phyloP scores from a whole-genome alignment of 2,797 vertebrate species.

The Sarcoramphus papa region DNA sequence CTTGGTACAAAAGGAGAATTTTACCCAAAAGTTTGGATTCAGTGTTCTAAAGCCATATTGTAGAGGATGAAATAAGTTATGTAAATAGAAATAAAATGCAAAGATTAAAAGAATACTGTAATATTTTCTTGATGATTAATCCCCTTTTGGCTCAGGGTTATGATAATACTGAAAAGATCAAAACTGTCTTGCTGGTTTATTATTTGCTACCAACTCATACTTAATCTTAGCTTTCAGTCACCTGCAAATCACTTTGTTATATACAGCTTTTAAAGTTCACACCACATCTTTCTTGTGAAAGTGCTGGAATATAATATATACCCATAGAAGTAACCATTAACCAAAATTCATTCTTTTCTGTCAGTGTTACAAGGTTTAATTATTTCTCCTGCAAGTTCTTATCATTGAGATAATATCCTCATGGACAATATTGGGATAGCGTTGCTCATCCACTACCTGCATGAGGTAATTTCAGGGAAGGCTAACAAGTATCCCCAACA shows the following conservation, averaged over 20 bases:
- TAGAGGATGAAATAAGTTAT: not conserved
- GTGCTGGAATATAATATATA: not conserved
- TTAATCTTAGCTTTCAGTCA: not conserved
- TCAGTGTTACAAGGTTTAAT: not conserved
- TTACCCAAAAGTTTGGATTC: not conserved
- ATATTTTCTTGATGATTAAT: not conserved
- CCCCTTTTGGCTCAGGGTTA: not conserved
- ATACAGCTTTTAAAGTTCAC: not conserved
- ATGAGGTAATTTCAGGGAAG: not conserved
- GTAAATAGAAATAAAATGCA: not conserved
- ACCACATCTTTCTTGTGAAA: rapidly evolving
- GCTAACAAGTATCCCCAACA: not conserved
- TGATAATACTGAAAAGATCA: not conserved
- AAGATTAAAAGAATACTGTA: not conserved
- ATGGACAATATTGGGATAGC: not conserved
- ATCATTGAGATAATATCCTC: not conserved
- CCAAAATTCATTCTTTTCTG: not conserved
- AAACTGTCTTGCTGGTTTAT: not conserved
- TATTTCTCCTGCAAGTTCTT: not conserved
- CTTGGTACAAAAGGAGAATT: not conserved
- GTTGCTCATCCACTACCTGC: not conserved
- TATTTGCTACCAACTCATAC: not conserved
- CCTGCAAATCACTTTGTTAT: not conserved
- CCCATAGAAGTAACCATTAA: not conserved
- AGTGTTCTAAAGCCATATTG: not conserved